These are phyloP conservation scores for Noctua comes DNA, from an alignment of 2,888 invertebrate genomes.

Conservation along the genomic window DNA sequence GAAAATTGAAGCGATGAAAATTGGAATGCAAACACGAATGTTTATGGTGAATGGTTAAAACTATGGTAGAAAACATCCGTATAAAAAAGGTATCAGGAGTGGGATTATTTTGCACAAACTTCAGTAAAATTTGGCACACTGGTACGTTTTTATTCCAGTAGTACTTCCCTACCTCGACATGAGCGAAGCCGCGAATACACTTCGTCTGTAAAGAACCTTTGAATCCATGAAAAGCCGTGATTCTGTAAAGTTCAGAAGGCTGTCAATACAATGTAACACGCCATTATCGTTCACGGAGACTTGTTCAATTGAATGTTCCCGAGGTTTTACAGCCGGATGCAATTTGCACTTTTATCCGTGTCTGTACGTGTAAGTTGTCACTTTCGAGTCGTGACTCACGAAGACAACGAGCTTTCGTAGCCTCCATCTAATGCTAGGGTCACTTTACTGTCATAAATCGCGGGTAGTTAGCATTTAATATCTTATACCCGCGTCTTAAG, in stretches of 20 bases:
- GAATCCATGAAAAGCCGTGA: constrained; percentile 8
- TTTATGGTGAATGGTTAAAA: neutral
- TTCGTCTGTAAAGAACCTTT: neutral
- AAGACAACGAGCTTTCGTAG: constrained; percentile 80
- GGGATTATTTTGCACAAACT: no score
- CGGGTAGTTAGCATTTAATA: constrained; percentile 73
- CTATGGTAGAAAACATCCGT: neutral
- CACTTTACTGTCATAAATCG: constrained; percentile 76
- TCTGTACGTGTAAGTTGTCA: constrained; percentile 81
- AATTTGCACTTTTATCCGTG: constrained; percentile 70
- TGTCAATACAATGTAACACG: constrained; percentile 41
- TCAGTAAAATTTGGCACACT: neutral
- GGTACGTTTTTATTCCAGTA: neutral
- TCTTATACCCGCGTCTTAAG: constrained; percentile 66
- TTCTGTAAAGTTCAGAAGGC: constrained; percentile 27
- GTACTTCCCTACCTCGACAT: neutral
- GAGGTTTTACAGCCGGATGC: constrained; percentile 69
- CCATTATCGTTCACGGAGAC: constrained; percentile 37
- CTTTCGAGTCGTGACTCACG: constrained; percentile 86
- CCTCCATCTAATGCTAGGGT: constrained; percentile 72
- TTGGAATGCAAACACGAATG: no score
- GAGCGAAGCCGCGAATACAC: no score
- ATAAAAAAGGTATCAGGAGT: neutral
- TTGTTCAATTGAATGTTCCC: constrained; percentile 53
- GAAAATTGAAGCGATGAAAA: neutral